Conservation (phyloP, 2,113 vertebrate species). For the Motacilla alba region DNA sequence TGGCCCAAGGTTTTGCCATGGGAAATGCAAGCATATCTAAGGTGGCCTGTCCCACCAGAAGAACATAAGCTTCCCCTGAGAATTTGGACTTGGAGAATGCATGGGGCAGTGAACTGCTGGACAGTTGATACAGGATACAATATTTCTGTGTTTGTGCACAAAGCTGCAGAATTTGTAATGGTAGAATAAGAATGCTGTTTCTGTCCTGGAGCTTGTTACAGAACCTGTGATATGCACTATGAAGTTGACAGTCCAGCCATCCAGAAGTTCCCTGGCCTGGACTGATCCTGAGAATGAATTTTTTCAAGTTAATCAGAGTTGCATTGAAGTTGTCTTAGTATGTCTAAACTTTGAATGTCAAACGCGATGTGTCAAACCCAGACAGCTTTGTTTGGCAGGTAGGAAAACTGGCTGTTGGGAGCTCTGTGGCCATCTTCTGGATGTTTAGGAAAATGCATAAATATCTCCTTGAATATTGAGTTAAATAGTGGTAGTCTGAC, state of each 20-base stretch:
- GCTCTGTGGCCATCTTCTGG: conserved; percentile 64
- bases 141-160: neutral
- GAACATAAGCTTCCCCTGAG: neutral
- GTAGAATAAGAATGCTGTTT: neutral
- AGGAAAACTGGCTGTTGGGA: neutral
- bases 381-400: neutral
- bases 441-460: conserved; percentile 26
- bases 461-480: neutral
- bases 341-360: neutral
- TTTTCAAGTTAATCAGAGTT: neutral
- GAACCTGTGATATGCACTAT: neutral
- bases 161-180: neutral
- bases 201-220: neutral
- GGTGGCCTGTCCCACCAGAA: neutral
- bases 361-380: neutral
- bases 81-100: neutral
- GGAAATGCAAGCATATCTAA: neutral
- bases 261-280: neutral
- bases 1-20: neutral
- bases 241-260: neutral
- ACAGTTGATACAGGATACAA: neutral
- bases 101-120: neutral
- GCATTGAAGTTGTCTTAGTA: neutral
- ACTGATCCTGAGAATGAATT: neutral
- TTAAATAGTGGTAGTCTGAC: neutral